Evolutionary conservation across 2,888 invertebrate species (phyloP).

Genomic region (Argyra leucocephala): DNA sequence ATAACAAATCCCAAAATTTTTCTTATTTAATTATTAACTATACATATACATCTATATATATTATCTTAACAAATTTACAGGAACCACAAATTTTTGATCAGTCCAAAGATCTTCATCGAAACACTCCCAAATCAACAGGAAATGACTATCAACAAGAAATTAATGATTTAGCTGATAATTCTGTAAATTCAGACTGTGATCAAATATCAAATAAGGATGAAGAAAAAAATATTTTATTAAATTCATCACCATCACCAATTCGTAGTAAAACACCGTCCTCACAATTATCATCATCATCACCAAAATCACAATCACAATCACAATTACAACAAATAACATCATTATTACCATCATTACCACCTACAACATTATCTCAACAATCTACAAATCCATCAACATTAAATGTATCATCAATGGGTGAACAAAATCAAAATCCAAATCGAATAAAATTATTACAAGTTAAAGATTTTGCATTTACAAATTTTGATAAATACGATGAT

Average conservation of each 20-base stretch:
- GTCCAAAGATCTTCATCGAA: background rate
- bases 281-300: background rate
- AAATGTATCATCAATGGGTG: too few species aligned
- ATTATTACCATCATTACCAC: background rate
- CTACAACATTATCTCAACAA: background rate
- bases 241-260: slow-evolving; percentile 9
- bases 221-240: background rate
- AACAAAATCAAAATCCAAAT: background rate
- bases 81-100: background rate
- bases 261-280: slow-evolving; percentile 25
- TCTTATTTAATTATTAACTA: too few species aligned
- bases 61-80: background rate
- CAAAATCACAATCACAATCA: background rate
- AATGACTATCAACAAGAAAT: background rate
- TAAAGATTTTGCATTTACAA: slow-evolving; percentile 9
- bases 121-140: background rate
- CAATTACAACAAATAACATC: background rate
- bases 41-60: too few species aligned
- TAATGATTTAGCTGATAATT: background rate
- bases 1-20: too few species aligned
- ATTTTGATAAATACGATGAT: slow-evolving; percentile 7
- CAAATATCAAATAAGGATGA: background rate
- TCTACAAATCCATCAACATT: background rate
- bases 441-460: slow-evolving; percentile 2
- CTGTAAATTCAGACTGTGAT: background rate